Evolutionary conservation across 2,113 vertebrate genomes (phyloP), one percentile per base, ranked within the genome.

Genomic region (Phoxinus phoxinus): DNA sequence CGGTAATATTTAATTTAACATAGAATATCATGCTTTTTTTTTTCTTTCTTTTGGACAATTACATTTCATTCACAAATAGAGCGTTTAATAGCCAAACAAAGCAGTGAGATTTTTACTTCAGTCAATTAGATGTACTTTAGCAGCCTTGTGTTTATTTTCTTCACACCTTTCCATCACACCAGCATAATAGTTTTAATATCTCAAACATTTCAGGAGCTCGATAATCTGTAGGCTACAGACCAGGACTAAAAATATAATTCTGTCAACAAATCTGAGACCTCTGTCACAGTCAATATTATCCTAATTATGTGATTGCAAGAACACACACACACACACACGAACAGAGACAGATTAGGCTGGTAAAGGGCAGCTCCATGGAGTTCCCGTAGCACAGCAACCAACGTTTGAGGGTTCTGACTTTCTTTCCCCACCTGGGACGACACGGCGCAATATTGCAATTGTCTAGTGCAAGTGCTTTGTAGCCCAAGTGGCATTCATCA

Each of bases 201-300:
- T 32, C 48, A 72, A 48, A 58, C 67, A 69, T 69, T 53, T 23
- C 46, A 82, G 44, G 46, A 69, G 48, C 48, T 37, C 0, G 48
- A 56, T 67, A 71, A 82, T 69, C 80, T 30, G 30, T 19, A n/a
- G n/a, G n/a, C n/a, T n/a, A 12, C 63, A 75, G 77, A 51, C 59
- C 63, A 37, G 30, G 59, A 88, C 82, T 84, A 85, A 71, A 89
- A 85, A 86, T 86, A 82, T 44, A 79, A 87, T 78, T 88, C 84
- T 6, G 21, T 30, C 35, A 35, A 77, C 86, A 82, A 83, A 78
- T 65, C 80, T 11, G 65, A 86, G 86, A 86, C 79, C 85, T 73
- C 86, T 88, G 86, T 86, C 88, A 87, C 83, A 85, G 76, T 76
- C 69, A 81, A 76, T 87, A 76, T 74, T 86, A 46, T 41, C 7